phyloP scores from a whole-genome alignment of 2,113 vertebrate genomes.

The Seriola dumerili region DNA sequence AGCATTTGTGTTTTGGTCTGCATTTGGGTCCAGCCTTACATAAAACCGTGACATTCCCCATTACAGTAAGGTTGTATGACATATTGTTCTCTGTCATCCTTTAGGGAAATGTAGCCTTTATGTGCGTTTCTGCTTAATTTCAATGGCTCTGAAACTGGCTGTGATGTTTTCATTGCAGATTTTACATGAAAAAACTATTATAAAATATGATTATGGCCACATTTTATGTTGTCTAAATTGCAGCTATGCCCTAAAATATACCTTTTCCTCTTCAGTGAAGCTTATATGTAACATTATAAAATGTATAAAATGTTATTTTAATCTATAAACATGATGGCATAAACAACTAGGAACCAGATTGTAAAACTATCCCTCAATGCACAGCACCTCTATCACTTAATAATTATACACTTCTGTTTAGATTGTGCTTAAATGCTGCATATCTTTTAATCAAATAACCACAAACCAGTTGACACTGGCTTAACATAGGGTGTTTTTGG shows the following conservation, averaged over 20 bases:
- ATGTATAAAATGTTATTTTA: background rate
- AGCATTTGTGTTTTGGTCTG: too few species aligned
- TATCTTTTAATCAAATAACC: conserved; percentile 40
- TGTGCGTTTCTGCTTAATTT: background rate
- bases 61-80: conserved; percentile 3
- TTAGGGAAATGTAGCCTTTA: background rate
- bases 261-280: background rate
- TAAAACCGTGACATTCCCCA: background rate
- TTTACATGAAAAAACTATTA: background rate
- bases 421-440: conserved; percentile 4
- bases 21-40: too few species aligned
- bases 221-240: background rate
- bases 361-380: background rate
- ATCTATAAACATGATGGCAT: background rate
- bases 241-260: background rate
- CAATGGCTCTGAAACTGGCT: background rate
- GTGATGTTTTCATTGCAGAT: background rate
- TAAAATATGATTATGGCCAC: background rate
- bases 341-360: background rate
- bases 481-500: background rate
- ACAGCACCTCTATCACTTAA: background rate
- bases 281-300: background rate
- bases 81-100: background rate
- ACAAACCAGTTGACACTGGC: conserved; percentile 11
- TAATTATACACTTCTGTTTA: conserved; percentile 14